Conservation (phyloP, 2,888 invertebrate species). For the Andricus curvator region DNA sequence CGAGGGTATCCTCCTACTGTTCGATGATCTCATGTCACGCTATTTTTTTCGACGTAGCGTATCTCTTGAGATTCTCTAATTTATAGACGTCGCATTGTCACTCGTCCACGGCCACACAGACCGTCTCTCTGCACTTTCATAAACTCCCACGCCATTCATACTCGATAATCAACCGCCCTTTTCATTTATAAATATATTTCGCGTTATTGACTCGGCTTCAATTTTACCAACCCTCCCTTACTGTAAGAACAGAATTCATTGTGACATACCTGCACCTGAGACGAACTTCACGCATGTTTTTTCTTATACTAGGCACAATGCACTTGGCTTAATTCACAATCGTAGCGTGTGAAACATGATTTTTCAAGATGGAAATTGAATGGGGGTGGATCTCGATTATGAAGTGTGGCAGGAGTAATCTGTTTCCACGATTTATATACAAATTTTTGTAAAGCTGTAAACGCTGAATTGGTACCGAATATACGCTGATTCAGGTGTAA, state of each 20-base stretch:
- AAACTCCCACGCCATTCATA: slow-evolving; percentile 66
- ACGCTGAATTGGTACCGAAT: no score
- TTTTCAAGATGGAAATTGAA: not conserved
- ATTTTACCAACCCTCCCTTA: slow-evolving; percentile 23
- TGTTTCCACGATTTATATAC: slow-evolving; percentile 7
- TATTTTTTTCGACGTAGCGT: slow-evolving; percentile 61
- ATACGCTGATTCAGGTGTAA: no score
- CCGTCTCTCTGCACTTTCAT: slow-evolving; percentile 62
- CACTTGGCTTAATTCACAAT: slow-evolving; percentile 19
- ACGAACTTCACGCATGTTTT: slow-evolving; percentile 30
- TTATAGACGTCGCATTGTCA: slow-evolving; percentile 68
- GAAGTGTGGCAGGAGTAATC: slow-evolving; percentile 7
- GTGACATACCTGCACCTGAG: not conserved
- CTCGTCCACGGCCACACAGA: slow-evolving; percentile 65
- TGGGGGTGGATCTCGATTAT: not conserved
- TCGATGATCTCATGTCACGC: slow-evolving; percentile 66
- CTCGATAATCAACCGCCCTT: slow-evolving; percentile 54
- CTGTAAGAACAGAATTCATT: slow-evolving; percentile 7
- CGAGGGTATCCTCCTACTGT: slow-evolving; percentile 60
- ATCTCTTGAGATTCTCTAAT: slow-evolving; percentile 63
- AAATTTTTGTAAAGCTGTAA: not conserved
- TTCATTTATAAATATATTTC: slow-evolving; percentile 39
- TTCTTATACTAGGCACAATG: not conserved
- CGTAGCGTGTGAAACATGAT: slow-evolving; percentile 23
- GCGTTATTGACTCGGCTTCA: slow-evolving; percentile 25